Percentiles rank a stretch among this genome's conserved stretches.
These are phyloP conservation scores for Mythimna pallens DNA, from an alignment of 2,888 invertebrate genomes.

Conservation along the genomic window DNA sequence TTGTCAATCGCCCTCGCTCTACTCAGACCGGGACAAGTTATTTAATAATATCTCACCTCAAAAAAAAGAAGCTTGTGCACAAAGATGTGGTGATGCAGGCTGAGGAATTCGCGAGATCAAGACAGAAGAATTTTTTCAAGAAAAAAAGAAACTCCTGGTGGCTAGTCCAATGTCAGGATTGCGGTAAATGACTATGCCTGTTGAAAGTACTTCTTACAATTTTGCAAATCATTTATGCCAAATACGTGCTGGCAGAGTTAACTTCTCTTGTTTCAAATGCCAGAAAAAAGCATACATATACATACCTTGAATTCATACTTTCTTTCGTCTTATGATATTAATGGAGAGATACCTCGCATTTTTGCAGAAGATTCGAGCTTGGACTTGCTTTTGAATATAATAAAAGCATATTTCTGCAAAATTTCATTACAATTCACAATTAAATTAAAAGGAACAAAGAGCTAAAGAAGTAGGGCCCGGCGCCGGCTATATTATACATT, in stretches of 20 bases:
- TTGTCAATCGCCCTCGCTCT: too few species aligned
- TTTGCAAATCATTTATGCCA: not conserved
- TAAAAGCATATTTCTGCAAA: slow-evolving; percentile 37
- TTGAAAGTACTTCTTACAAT: not conserved
- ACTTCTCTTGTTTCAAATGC: not conserved
- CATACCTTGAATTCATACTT: slow-evolving; percentile 6
- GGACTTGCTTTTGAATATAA: slow-evolving; percentile 29
- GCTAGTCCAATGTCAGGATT: not conserved
- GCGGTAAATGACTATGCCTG: not conserved
- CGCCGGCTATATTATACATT: slow-evolving; percentile 21
- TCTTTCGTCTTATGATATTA: not conserved
- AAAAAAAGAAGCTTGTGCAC: too few species aligned
- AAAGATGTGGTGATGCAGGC: not conserved
- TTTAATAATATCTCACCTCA: too few species aligned
- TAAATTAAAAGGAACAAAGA: slow-evolving; percentile 43
- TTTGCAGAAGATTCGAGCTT: slow-evolving; percentile 19
- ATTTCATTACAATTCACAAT: slow-evolving; percentile 52
- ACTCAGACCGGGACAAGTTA: too few species aligned
- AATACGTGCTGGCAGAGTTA: not conserved
- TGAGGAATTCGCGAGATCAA: slow-evolving; percentile 7
- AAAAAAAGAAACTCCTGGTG: not conserved
- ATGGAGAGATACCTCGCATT: slow-evolving; percentile 10
- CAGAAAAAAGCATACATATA: not conserved
- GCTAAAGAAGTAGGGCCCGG: slow-evolving; percentile 21
- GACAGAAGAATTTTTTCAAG: not conserved